Evolutionary conservation across 2,888 invertebrate species (phyloP).

Genomic region (Pristionchus exspectatus): DNA sequence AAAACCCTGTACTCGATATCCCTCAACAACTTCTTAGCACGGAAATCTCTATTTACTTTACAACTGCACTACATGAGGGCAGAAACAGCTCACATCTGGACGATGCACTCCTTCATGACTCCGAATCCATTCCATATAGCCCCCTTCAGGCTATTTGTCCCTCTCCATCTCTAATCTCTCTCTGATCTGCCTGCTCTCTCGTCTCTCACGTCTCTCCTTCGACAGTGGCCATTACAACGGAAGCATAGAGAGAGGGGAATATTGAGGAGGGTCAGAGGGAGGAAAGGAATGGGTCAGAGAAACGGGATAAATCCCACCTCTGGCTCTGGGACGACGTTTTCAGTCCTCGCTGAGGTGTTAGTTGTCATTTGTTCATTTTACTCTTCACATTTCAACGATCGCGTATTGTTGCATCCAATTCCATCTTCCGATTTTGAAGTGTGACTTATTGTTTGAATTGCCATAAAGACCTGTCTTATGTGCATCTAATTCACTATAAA

Average conservation of each 20-base stretch:
- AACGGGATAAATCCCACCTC: not conserved
- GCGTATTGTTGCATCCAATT: not conserved
- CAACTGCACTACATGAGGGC: conserved; percentile 1
- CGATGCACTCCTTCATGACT: not conserved
- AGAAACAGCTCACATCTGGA: conserved; percentile 27
- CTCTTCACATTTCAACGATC: not conserved
- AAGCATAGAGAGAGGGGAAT: conserved; percentile 6
- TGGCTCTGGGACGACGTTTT: not conserved
- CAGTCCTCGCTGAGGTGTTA: not conserved
- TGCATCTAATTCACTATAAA: not conserved
- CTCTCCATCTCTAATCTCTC: conserved; percentile 13
- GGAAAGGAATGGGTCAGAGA: conserved; percentile 17
- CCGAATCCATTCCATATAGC: conserved; percentile 8
- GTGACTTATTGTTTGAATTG: conserved; percentile 1
- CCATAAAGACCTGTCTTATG: not conserved
- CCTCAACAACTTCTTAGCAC: not conserved
- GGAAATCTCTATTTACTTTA: conserved; percentile 31
- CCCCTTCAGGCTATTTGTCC: conserved; percentile 21
- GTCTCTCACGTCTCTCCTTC: conserved; percentile 14
- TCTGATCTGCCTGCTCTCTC: conserved; percentile 20
- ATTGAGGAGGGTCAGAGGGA: conserved; percentile 25
- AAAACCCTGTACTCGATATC: not conserved
- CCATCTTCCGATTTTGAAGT: not conserved
- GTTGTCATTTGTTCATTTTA: not conserved
- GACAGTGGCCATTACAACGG: conserved; percentile 34